Conservation (phyloP, 2,797 vertebrate genomes). For the Tragelaphus oryx region DNA sequence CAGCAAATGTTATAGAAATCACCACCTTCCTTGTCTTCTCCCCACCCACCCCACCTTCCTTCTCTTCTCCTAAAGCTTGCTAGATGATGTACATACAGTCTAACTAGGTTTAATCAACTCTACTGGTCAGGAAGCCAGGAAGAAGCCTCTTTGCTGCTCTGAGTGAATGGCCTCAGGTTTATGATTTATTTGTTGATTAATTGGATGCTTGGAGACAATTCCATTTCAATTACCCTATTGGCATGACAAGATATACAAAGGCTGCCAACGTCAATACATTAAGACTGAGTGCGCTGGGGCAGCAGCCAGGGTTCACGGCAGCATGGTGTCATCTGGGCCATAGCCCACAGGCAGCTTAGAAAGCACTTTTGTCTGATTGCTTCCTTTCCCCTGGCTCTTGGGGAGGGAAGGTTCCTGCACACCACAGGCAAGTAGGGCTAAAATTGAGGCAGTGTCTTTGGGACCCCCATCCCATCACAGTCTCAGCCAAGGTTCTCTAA, state of each 20-base stretch:
- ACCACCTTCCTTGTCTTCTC: not conserved
- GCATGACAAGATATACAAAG: constrained; percentile 23
- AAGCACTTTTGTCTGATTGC: rapidly evolving
- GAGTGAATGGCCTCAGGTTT: constrained; percentile 34
- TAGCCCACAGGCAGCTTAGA: rapidly evolving
- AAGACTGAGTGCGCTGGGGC: not conserved
- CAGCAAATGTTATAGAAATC: too few relatives aligned
- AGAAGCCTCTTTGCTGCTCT: not conserved
- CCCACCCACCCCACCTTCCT: not conserved
- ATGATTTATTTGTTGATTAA: constrained; percentile 73
- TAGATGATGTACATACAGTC: not conserved
- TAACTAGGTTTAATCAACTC: not conserved
- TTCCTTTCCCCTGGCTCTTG: not conserved
- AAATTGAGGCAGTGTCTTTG: rapidly evolving
- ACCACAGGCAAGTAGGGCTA: rapidly evolving
- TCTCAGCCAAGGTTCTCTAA: not conserved
- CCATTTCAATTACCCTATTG: constrained; percentile 64
- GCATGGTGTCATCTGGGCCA: not conserved
- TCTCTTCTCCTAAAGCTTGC: not conserved
- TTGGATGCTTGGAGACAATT: constrained; percentile 65
- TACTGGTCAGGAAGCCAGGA: not conserved
- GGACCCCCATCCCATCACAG: not conserved
- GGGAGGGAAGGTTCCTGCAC: not conserved
- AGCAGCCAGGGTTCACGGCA: not conserved
- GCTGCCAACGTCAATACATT: constrained; percentile 56